Percentiles rank a stretch among this genome's conserved stretches.
These are phyloP conservation scores for Drosophila picticornis DNA, from an alignment of 2,888 invertebrate species.

Conservation along the genomic window DNA sequence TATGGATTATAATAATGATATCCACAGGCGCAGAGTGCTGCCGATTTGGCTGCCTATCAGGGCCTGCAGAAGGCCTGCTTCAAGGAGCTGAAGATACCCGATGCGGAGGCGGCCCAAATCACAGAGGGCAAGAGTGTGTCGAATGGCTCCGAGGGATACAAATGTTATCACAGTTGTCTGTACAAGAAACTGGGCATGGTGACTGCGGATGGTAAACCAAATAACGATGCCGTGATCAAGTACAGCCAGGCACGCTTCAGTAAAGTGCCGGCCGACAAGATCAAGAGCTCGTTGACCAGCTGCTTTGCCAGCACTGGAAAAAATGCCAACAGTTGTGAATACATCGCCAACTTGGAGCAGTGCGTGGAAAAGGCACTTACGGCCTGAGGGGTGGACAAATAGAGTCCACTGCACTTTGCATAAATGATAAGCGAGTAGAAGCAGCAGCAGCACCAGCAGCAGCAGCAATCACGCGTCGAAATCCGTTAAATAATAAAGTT, in stretches of 20 bases:
- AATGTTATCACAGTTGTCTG: slow-evolving; percentile 65
- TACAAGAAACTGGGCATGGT: slow-evolving; percentile 65
- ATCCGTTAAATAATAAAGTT: slow-evolving; percentile 71
- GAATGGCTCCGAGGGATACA: slow-evolving; percentile 51
- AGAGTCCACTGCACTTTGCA: slow-evolving; percentile 21
- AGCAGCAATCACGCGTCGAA: slow-evolving; percentile 51
- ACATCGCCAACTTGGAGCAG: slow-evolving; percentile 49
- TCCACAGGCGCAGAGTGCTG: slow-evolving; percentile 46
- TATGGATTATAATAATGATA: not conserved
- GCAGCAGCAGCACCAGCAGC: slow-evolving; percentile 35
- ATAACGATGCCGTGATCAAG: slow-evolving; percentile 49
- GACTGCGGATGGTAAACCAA: slow-evolving; percentile 35
- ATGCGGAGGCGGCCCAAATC: slow-evolving; percentile 48
- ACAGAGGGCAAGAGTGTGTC: slow-evolving; percentile 43
- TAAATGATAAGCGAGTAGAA: slow-evolving; percentile 45
- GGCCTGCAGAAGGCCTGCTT: slow-evolving; percentile 58
- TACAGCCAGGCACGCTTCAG: slow-evolving; percentile 37
- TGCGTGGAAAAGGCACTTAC: slow-evolving; percentile 57
- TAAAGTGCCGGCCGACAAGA: slow-evolving; percentile 50
- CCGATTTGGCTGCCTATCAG: slow-evolving; percentile 54
- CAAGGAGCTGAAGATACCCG: slow-evolving; percentile 55
- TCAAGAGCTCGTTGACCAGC: slow-evolving; percentile 41
- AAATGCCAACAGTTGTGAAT: slow-evolving; percentile 40
- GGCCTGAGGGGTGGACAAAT: slow-evolving; percentile 29
- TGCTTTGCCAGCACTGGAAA: slow-evolving; percentile 37